Evolutionary conservation across 2,888 invertebrate species (phyloP), one percentile per base, ranked within the genome.

Genomic region (Ceriagrion tenellum): DNA sequence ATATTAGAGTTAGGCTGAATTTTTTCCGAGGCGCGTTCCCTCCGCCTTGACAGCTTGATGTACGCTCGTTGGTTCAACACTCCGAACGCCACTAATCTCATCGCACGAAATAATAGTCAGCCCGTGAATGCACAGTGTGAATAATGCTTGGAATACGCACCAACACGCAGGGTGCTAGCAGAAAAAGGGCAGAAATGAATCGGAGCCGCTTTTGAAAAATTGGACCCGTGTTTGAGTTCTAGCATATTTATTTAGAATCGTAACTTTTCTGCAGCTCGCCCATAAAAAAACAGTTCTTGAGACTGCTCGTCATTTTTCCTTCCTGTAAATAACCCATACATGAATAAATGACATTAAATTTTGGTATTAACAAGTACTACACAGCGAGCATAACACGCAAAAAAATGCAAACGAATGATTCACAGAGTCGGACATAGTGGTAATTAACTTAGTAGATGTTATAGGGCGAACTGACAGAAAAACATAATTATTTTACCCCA

Each of bases 41-140:
- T 93, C 26, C 93, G n/a, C 56, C 93, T 35, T 47, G 93, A 93
- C 69, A 93, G 69, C 47, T 93, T 93, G 93, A 93, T 93, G 47
- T 69, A 93, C 93, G 69, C n/a, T 93, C 81, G 69, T 74, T 55
- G 93, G 69, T 69, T 55, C 56, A 74, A 93, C 69, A 93, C 93
- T 69, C 12, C 69, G 69, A 93, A 69, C 47, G 93, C 69, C 93
- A 69, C 93, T 93, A 93, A 93, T 93, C 93, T 93, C 93, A n/a
- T 74, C 93, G 93, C 93, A 35, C 47, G 47, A 74, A 69, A 93
- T 93, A 74, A 93, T 69, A 69, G 93, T 40, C 63, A 35, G 69
- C 40, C 47, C 93, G 69, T n/a, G 40, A 69, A 69, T 16, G 69
- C 8, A 74, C 93, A 93, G 74, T 93, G 93, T 93, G 69, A 47